Conservation (phyloP, 2,888 invertebrate species). For the Dicycla oo region DNA sequence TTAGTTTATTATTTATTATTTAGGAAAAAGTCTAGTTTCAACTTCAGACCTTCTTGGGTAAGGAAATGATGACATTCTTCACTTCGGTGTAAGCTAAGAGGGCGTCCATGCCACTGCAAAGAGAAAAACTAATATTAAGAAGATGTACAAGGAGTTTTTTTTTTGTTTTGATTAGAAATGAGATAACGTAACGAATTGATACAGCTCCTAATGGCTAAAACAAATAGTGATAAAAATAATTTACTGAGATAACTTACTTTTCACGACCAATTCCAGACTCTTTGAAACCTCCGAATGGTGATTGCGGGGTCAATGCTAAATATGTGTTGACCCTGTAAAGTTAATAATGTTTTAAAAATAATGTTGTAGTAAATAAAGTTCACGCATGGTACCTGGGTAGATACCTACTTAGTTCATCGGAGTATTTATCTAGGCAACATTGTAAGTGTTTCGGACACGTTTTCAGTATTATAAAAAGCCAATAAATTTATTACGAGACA, state of each 20-base stretch:
- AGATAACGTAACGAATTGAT: background rate
- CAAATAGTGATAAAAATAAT: background rate
- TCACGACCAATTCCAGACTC: conserved; percentile 94
- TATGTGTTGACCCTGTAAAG: conserved; percentile 89
- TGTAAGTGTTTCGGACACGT: conserved; percentile 1
- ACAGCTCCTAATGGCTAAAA: background rate
- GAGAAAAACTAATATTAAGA: background rate
- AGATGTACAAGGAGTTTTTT: background rate
- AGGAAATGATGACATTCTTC: conserved; percentile 92
- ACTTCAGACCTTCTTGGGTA: conserved; percentile 76
- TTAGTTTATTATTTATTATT: conserved; percentile 10
- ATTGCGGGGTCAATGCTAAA: conserved; percentile 91
- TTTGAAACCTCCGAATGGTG: conserved; percentile 96
- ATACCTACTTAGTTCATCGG: background rate
- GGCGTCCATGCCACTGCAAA: conserved; percentile 92
- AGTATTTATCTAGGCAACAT: background rate
- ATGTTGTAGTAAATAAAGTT: background rate
- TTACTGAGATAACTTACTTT: conserved; percentile 70
- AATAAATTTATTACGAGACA: background rate
- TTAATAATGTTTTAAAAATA: background rate
- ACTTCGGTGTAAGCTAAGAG: conserved; percentile 93
- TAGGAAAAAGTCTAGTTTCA: background rate
- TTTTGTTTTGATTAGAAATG: too few species aligned
- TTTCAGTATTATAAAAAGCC: background rate
- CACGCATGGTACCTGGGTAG: background rate